Percentiles rank a stretch among this genome's conserved stretches.
Evolutionary conservation across 2,113 vertebrate species (phyloP).

Genomic region (Nansenia antarctica): DNA sequence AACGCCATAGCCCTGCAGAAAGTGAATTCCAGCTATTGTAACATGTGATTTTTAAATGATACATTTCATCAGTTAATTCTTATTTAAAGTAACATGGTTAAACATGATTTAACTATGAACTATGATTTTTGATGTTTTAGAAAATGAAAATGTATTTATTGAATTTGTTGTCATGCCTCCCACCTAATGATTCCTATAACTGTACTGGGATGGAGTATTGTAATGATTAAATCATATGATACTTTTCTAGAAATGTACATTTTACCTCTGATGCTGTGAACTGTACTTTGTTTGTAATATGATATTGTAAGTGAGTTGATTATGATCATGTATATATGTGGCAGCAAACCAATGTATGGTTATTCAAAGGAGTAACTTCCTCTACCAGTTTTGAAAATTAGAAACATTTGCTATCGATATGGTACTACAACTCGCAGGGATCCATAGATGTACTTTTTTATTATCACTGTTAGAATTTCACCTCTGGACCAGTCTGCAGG

Average conservation of each 20-base stretch:
- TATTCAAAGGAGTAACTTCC: neutral
- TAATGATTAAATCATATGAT: neutral
- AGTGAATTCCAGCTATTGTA: constrained; percentile 46
- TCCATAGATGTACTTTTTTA: constrained; percentile 3
- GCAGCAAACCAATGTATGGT: neutral
- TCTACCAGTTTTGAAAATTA: neutral
- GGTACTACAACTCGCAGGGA: constrained; percentile 11
- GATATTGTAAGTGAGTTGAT: neutral
- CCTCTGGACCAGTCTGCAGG: neutral
- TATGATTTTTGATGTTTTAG: constrained; percentile 30
- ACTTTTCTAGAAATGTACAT: neutral
- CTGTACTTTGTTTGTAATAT: neutral
- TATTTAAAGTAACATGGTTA: neutral
- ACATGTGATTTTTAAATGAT: neutral
- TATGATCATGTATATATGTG: neutral
- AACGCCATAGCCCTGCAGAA: constrained; percentile 42
- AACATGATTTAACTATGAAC: neutral
- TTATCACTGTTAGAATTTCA: constrained; percentile 15
- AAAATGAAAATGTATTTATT: constrained; percentile 43
- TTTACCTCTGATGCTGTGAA: constrained; percentile 50
- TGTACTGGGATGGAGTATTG: neutral
- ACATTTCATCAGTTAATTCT: neutral
- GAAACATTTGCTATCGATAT: neutral
- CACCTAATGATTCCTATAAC: neutral
- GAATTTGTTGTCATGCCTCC: constrained; percentile 23